A percentile compares a stretch with the other conserved stretches of the same genome.
Conservation (phyloP, 1,140 invertebrate species). For the Chelonus insularis region DNA sequence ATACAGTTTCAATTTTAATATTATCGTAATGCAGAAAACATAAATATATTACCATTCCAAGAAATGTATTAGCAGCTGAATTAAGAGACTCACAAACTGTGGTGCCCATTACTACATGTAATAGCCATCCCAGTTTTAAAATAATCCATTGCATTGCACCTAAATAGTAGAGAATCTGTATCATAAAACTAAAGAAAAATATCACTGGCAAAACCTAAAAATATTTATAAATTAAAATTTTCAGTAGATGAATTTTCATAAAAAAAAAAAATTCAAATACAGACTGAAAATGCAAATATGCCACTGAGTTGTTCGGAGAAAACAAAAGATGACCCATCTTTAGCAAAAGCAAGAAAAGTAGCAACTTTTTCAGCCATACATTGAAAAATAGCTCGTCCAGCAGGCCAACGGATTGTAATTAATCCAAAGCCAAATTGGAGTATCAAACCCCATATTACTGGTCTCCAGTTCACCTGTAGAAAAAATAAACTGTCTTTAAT, state of each 20-base stretch:
- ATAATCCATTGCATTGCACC: constrained; percentile 88
- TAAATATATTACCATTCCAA: constrained; percentile 74
- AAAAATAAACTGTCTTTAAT: constrained; percentile 13
- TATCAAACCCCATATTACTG: constrained; percentile 77
- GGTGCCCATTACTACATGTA: constrained; percentile 77
- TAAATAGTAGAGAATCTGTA: constrained; percentile 85
- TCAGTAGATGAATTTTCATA: constrained; percentile 10
- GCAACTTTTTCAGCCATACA: constrained; percentile 81
- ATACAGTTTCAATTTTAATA: too few relatives aligned
- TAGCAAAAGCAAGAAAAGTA: constrained; percentile 78
- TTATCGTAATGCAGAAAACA: neutral
- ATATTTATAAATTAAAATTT: constrained; percentile 1
- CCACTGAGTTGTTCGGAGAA: constrained; percentile 72
- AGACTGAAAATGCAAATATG: constrained; percentile 83
- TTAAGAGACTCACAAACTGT: constrained; percentile 91
- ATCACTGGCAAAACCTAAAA: constrained; percentile 80
- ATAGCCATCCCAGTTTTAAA: constrained; percentile 75
- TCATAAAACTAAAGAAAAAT: constrained; percentile 87
- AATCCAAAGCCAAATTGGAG: constrained; percentile 88
- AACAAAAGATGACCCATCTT: constrained; percentile 80
- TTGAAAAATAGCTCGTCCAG: constrained; percentile 75
- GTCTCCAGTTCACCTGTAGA: constrained; percentile 77
- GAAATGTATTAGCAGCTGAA: constrained; percentile 86
- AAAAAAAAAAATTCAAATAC: constrained; percentile 38
- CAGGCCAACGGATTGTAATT: constrained; percentile 80